Evolutionary conservation across 2,113 vertebrate species (phyloP), one percentile per base, ranked within the genome.

Genomic region (Spermophilus dauricus): DNA sequence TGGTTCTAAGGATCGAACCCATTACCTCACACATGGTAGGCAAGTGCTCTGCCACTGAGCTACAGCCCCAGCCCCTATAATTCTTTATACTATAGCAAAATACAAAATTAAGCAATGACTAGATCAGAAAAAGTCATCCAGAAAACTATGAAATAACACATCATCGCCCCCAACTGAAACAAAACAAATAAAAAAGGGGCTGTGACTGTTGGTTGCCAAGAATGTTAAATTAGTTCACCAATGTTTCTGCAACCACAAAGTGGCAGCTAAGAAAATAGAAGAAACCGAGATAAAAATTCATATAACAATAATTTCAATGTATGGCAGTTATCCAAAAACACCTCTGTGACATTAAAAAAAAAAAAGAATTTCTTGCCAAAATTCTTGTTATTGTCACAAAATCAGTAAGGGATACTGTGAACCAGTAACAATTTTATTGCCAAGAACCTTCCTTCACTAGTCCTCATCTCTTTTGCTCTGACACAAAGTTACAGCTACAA

Each of bases 161-260:
- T 14, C 24, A 5, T 7, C 11, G 34, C 20, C 26, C 45, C 2
- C 42, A 76, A 90, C 56, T 58, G 67, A 83, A 97, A 88, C 48
- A 85, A 96, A 95, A 85, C 37, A 86, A 94, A 95, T 28, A 95
- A 63, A 63, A 95, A 91, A 94, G 42, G 24, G 39, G 42, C 10
- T 81, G 51, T 72, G 58, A 81, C 42, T 91, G n/a, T 67, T 53
- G 53, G 37, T 86, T 97, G 89, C 22, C 84, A 93, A 75, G 26
- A 80, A 91, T 20, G 58, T 65, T 78, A 24, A 96, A 95, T 75
- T 56, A 95, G 48, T 84, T 95, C 63, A 96, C 48, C 42, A 95
- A 97, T 94, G 53, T 95, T 96, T 94, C 73, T 86, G 16, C 69
- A 45, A 90, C 26, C 92, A 91, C 90, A 76, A 92, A 92, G 96